A percentile compares a stretch with the other conserved stretches of the same genome.
Conservation (phyloP, 2,888 invertebrate species). For the Aphrophora alni region DNA sequence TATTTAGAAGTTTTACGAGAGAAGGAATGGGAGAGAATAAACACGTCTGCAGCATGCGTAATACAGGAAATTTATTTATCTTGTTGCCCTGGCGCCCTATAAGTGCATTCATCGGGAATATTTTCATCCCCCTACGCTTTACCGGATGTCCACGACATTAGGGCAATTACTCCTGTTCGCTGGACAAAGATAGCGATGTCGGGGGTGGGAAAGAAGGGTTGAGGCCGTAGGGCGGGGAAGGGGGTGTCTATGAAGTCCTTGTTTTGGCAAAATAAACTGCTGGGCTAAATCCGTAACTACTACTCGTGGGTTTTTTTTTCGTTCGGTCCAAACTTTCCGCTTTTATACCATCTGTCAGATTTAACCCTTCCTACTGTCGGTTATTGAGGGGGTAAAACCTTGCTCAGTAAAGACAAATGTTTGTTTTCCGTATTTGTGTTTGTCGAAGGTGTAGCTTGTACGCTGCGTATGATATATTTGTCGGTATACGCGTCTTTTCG, state of each 20-base stretch:
- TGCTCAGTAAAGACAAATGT: neutral
- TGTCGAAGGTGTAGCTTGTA: neutral
- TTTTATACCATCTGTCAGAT: neutral
- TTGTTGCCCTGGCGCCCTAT: neutral
- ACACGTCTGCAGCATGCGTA: neutral
- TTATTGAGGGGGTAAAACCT: neutral
- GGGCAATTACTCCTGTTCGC: conserved; percentile 6
- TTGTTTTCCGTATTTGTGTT: conserved; percentile 7
- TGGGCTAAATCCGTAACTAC: neutral
- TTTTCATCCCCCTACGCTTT: neutral
- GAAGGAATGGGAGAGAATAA: neutral
- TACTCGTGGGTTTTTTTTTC: neutral
- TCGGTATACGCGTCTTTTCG: neutral
- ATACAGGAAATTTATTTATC: conserved; percentile 9
- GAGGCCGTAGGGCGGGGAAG: neutral
- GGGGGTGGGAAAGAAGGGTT: neutral
- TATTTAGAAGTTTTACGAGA: neutral
- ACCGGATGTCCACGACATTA: conserved; percentile 6
- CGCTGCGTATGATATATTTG: neutral
- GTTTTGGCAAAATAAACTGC: conserved; percentile 9
- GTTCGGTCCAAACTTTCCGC: neutral
- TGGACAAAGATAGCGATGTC: conserved; percentile 2
- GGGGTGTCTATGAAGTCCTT: conserved; percentile 7
- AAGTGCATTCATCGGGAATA: conserved; percentile 9
- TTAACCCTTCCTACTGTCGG: neutral